Percentiles rank a stretch among this genome's conserved stretches.
Conservation (phyloP, 1,140 invertebrate genomes). For the Linepithema humile region DNA sequence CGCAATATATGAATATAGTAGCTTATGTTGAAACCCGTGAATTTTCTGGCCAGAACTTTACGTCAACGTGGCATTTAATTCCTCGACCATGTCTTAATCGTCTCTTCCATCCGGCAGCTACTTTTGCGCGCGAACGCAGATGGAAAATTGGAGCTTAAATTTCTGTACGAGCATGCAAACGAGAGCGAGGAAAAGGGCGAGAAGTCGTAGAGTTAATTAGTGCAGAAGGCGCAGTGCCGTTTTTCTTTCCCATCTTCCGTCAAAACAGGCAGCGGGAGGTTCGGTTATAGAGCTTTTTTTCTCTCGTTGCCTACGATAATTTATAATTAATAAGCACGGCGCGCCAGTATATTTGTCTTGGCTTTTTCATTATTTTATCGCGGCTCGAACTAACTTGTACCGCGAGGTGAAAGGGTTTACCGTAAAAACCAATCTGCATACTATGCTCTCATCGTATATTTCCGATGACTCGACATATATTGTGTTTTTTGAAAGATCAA, state of each 20-base stretch:
- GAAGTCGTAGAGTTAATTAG: slow-evolving; percentile 56
- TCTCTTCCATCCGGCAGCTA: slow-evolving; percentile 37
- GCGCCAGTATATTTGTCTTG: background rate
- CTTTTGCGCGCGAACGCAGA: slow-evolving; percentile 48
- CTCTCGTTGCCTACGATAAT: slow-evolving; percentile 33
- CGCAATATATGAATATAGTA: slow-evolving; percentile 1
- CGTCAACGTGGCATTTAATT: slow-evolving; percentile 46
- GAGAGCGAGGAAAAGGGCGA: background rate
- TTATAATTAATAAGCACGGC: slow-evolving; percentile 57
- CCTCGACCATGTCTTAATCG: slow-evolving; percentile 54
- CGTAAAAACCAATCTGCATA: background rate
- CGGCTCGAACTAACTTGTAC: slow-evolving; percentile 6
- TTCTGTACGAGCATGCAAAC: background rate
- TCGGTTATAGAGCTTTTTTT: background rate
- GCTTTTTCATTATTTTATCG: slow-evolving; percentile 19
- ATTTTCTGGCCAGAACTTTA: slow-evolving; percentile 20
- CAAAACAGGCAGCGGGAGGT: slow-evolving; percentile 12
- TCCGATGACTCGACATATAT: background rate
- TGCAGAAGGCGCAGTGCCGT: slow-evolving; percentile 7
- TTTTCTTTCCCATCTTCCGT: slow-evolving; percentile 23
- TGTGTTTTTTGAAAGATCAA: background rate
- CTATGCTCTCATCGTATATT: background rate
- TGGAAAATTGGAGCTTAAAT: slow-evolving; percentile 43
- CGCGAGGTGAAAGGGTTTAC: background rate
- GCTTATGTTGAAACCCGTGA: background rate